phyloP scores from a whole-genome alignment of 1,140 invertebrate genomes.

The Nasonia vitripennis region DNA sequence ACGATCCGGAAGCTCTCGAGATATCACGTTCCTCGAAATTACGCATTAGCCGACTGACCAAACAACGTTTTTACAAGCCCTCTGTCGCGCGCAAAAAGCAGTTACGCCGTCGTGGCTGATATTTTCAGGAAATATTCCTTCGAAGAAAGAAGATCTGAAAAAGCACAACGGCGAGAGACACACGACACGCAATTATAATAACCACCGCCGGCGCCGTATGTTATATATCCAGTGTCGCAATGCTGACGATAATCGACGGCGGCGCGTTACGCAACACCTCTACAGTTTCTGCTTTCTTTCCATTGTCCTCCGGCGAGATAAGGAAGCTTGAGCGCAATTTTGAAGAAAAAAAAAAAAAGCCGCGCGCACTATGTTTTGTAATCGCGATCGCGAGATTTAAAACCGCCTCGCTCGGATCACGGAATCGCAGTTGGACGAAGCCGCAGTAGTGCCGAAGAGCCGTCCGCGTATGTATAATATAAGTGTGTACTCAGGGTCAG shows the following conservation, averaged over 20 bases:
- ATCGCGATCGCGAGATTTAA: background rate
- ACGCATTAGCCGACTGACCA: background rate
- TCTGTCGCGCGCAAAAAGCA: too few relatives aligned
- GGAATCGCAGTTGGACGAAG: background rate
- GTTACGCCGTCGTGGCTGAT: background rate
- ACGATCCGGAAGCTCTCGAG: background rate
- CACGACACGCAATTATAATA: conserved; percentile 24
- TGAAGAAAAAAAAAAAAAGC: background rate
- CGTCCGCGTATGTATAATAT: background rate
- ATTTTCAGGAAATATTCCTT: background rate
- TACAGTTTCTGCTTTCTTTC: conserved; percentile 44
- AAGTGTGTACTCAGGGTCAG: conserved; percentile 26
- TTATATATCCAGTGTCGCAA: conserved; percentile 11
- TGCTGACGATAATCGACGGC: conserved; percentile 6
- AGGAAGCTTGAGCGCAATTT: background rate
- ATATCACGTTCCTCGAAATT: background rate
- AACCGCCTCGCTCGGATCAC: background rate
- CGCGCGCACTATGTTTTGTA: background rate
- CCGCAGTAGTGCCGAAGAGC: background rate
- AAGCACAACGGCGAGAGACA: background rate
- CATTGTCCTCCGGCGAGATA: background rate
- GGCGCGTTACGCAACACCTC: conserved; percentile 18
- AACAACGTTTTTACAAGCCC: too few relatives aligned
- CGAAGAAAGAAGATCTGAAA: conserved; percentile 37
- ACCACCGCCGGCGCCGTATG: background rate